Evolutionary conservation across 2,113 vertebrate genomes (phyloP).

Genomic region (Bucco capensis): DNA sequence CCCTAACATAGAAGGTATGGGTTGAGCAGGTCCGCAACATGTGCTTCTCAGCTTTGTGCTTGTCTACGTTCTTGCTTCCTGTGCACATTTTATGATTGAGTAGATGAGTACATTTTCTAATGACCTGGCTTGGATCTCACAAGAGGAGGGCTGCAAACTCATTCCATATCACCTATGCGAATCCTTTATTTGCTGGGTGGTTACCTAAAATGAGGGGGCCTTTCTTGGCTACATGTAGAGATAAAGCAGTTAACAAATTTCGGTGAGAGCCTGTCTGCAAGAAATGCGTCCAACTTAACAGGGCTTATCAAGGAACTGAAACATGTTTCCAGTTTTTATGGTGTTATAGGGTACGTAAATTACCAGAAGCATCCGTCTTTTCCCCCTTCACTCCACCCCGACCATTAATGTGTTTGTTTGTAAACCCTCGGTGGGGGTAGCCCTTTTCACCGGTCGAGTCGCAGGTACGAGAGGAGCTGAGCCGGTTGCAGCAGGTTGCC

Average conservation of each 20-base stretch:
- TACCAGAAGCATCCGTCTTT: no score
- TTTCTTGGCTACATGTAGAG: background rate
- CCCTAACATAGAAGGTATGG: accelerated
- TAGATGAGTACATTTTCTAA: background rate
- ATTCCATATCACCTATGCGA: background rate
- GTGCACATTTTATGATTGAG: background rate
- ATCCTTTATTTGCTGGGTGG: background rate
- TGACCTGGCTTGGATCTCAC: background rate
- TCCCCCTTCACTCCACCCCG: no score
- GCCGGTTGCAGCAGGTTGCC: no score
- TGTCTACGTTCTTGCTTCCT: background rate
- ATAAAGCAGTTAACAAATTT: background rate
- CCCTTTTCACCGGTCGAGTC: no score
- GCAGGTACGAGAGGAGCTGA: no score
- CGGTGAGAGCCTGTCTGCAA: background rate
- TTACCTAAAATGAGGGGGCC: background rate
- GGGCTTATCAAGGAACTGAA: background rate
- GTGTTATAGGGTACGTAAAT: no score
- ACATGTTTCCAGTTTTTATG: background rate
- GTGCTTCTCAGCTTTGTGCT: background rate
- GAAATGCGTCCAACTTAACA: background rate
- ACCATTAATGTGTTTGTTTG: no score
- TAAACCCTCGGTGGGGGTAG: no score
- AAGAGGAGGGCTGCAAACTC: background rate
- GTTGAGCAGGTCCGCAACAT: background rate